Evolutionary conservation across 2,888 invertebrate genomes (phyloP), one percentile per base, ranked within the genome.

Genomic region (Metacarcinus magister): DNA sequence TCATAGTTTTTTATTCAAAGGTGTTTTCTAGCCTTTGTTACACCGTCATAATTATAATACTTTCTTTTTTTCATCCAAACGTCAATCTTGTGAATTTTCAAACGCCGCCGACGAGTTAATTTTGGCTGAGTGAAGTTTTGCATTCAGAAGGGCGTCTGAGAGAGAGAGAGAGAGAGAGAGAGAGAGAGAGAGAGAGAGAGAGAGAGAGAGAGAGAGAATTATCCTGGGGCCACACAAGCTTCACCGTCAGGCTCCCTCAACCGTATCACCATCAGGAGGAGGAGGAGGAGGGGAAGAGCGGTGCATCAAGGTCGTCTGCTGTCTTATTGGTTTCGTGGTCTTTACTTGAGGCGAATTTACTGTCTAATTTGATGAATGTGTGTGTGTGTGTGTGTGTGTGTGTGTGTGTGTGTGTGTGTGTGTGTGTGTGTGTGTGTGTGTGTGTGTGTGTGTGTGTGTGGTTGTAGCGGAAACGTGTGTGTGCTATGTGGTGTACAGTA

Each of bases 151-250:
- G 8, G 75, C 7, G 75, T 19, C n/a, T 23, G 67, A 19, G 60
- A 19, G 60, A 19, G 60, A 19, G 19, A 67, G 67, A 67, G 67
- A 67, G 67, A 67, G 67, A 67, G 67, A 67, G 75, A 75, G 75
- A 75, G 75, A 75, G 75, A 75, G 75, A 75, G 75, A n/a, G 75
- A 75, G 75, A 75, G 75, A 75, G 75, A n/a, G n/a, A 75, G 75
- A 75, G 75, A 75, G 75, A n/a, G 75, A 75, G 75, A 75, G 75
- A 75, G 75, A n/a, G 75, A 75, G 75, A 13, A 32, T 82, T 82
- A 82, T 82, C 82, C 82, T 82, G 82, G 23, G 32, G 28, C 13
- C 32, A 82, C 32, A 82, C 82, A 82, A 82, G 32, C 82, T 82
- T 82, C 32, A 28, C 82, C 23, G 13, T 82, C 82, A 82, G 82